These are phyloP conservation scores for Gobionotothen gibberifrons DNA, from an alignment of 2,797 vertebrate genomes.

Conservation along the genomic window DNA sequence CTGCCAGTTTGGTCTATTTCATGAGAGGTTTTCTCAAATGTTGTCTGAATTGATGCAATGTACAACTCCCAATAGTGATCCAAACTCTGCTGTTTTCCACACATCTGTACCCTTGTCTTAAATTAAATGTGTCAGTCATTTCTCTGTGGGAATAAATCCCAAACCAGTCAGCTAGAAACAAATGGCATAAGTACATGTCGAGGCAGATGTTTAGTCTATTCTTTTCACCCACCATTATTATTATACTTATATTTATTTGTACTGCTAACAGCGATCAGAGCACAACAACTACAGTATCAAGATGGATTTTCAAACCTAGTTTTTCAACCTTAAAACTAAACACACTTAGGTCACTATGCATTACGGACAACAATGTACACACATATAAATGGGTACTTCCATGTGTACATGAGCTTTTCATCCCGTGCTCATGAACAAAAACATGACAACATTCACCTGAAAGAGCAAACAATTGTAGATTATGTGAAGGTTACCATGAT, in stretches of 20 bases:
- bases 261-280: slow-evolving; percentile 31
- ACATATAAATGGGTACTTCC: slow-evolving; percentile 25
- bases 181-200: slow-evolving; percentile 47
- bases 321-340: slow-evolving; percentile 51
- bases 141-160: slow-evolving; percentile 44
- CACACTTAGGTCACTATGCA: slow-evolving; percentile 29
- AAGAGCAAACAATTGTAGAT: slow-evolving; percentile 58
- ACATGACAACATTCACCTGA: slow-evolving; percentile 10
- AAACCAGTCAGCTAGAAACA: slow-evolving; percentile 37
- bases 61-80: background rate
- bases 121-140: slow-evolving; percentile 42
- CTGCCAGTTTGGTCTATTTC: slow-evolving; percentile 17
- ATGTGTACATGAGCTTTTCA: background rate
- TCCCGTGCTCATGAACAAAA: slow-evolving; percentile 25
- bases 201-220: slow-evolving; percentile 66
- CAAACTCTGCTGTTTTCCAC: slow-evolving; percentile 18
- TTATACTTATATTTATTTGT: slow-evolving; percentile 41
- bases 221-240: slow-evolving; percentile 47
- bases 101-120: slow-evolving; percentile 13
- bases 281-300: no score
- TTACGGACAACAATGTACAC: slow-evolving; percentile 39
- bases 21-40: slow-evolving; percentile 3
- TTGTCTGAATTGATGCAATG: slow-evolving; percentile 14
- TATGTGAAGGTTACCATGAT: slow-evolving; percentile 66
- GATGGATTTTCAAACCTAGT: slow-evolving; percentile 4